A percentile compares a stretch with the other conserved stretches of the same genome.
Conservation (phyloP, 2,113 vertebrate genomes). For the Jacana jacana region DNA sequence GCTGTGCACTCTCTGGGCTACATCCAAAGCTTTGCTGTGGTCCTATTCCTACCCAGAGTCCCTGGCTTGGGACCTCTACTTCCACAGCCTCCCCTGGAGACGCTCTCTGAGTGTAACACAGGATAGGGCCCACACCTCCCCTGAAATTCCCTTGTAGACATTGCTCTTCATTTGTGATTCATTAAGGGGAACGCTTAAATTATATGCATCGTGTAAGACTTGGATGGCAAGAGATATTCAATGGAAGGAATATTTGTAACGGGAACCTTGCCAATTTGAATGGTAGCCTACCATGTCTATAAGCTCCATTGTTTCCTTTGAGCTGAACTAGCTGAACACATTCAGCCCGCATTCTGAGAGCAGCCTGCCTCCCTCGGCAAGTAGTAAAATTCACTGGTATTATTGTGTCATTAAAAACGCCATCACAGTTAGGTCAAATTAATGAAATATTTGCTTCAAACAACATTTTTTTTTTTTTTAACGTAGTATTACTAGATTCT, state of each 20-base stretch:
- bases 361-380: neutral
- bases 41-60: neutral
- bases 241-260: neutral
- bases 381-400: neutral
- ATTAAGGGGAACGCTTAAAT: neutral
- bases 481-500: neutral
- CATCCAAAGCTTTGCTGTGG: neutral
- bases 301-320: neutral
- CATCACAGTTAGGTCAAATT: neutral
- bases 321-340: neutral
- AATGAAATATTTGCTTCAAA: neutral
- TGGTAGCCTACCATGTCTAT: slow-evolving; percentile 21
- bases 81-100: neutral
- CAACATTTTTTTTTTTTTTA: neutral
- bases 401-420: neutral
- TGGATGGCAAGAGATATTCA: slow-evolving; percentile 7
- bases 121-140: neutral
- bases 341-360: neutral
- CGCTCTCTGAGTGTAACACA: neutral
- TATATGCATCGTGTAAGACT: neutral
- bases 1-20: neutral
- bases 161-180: slow-evolving; percentile 9
- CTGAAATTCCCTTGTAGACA: neutral
- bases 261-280: slow-evolving; percentile 33
- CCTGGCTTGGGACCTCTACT: neutral